A percentile compares a stretch with the other conserved stretches of the same genome.
Conservation (phyloP, 2,113 vertebrate species). For the Oncorhynchus tshawytscha region DNA sequence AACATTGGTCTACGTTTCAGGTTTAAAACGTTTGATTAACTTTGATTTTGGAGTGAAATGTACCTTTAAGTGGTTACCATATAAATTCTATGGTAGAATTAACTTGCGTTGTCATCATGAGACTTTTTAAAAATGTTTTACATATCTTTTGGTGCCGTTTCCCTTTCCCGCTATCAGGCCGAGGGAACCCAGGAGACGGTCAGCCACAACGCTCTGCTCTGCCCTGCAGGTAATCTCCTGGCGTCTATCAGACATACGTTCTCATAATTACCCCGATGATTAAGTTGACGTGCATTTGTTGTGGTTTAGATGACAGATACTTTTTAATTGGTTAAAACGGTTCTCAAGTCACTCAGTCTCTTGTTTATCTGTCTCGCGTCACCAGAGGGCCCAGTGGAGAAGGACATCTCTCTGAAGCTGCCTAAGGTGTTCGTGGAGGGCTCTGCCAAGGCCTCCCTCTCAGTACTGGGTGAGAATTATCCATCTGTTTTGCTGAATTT, state of each 20-base stretch:
- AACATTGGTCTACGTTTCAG: too few relatives aligned
- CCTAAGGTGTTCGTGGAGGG: slow-evolving; percentile 73
- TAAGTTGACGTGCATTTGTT: too few relatives aligned
- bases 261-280: not conserved
- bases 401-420: slow-evolving; percentile 60
- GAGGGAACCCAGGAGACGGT: slow-evolving; percentile 69
- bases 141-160: too few relatives aligned
- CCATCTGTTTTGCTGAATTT: not conserved
- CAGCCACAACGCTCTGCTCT: slow-evolving; percentile 69
- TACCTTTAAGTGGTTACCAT: too few relatives aligned
- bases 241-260: not conserved
- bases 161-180: slow-evolving; percentile 45
- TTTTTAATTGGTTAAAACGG: too few relatives aligned
- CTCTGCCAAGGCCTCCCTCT: slow-evolving; percentile 75
- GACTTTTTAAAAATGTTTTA: too few relatives aligned
- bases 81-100: too few relatives aligned
- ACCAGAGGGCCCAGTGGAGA: slow-evolving; percentile 53
- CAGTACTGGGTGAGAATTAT: slow-evolving; percentile 73
- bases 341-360: not conserved
- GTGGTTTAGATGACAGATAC: too few relatives aligned
- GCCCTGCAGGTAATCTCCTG: slow-evolving; percentile 63
- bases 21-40: too few relatives aligned
- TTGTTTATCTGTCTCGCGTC: not conserved
- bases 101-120: too few relatives aligned
- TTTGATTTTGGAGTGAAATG: too few relatives aligned